Evolutionary conservation across 2,113 vertebrate species (phyloP).

Genomic region (Cyanoramphus novaezelandiae): DNA sequence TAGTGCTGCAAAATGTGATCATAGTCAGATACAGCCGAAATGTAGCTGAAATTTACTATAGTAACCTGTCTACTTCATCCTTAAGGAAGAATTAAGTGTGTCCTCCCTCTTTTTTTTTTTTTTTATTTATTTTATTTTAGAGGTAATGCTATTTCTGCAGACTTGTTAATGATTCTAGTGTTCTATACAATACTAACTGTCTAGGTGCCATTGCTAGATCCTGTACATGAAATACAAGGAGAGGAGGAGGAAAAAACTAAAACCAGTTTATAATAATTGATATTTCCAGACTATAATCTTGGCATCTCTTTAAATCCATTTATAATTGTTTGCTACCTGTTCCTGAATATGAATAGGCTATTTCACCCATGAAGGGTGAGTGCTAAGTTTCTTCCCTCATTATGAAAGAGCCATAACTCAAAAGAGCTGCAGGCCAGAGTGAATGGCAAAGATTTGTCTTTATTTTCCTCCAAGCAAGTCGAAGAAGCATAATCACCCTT

Average conservation of each 20-base stretch:
- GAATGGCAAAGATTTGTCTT: neutral
- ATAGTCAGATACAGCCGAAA: neutral
- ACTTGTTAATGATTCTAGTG: neutral
- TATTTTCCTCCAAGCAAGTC: neutral
- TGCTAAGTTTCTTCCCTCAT: neutral
- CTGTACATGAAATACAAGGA: neutral
- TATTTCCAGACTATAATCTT: conserved; percentile 47
- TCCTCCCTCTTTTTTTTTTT: neutral
- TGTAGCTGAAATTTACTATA: neutral
- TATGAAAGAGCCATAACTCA: conserved; percentile 57
- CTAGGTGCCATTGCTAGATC: neutral
- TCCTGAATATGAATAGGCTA: conserved; percentile 12
- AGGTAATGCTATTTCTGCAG: neutral
- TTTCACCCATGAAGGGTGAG: conserved; percentile 24
- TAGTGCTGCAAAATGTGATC: neutral
- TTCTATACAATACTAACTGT: neutral
- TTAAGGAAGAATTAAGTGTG: neutral
- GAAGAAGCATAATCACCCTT: neutral
- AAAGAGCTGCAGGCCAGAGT: neutral
- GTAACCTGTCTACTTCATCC: neutral
- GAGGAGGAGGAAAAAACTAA: neutral
- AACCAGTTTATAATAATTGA: conserved; percentile 30
- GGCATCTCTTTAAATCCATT: conserved; percentile 54
- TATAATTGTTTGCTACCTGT: conserved; percentile 37
- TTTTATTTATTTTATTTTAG: neutral